Conservation (phyloP, 2,888 invertebrate genomes). For the Leptarthrus brevirostris region DNA sequence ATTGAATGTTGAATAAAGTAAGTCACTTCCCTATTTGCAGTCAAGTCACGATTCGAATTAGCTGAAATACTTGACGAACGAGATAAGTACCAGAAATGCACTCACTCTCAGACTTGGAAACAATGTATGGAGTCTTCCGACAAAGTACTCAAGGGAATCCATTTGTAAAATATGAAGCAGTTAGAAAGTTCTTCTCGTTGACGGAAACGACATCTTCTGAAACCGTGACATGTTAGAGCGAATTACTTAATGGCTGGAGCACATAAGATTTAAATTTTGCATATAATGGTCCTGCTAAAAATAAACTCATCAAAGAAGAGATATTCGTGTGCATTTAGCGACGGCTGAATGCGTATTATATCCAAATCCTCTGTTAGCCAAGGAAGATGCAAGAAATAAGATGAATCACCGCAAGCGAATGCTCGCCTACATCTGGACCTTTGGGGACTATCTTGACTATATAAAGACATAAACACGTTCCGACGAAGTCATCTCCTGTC, state of each 20-base stretch:
- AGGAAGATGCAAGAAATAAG: slow-evolving; percentile 16
- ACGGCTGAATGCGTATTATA: slow-evolving; percentile 43
- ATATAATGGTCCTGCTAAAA: slow-evolving; percentile 22
- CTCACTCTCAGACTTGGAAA: background rate
- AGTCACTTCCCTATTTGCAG: too few species aligned
- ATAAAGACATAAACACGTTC: slow-evolving; percentile 48
- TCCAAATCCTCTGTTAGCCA: slow-evolving; percentile 20
- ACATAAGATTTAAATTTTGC: slow-evolving; percentile 8
- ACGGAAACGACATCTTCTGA: slow-evolving; percentile 2
- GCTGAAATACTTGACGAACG: background rate
- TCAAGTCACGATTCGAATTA: slow-evolving; percentile 42
- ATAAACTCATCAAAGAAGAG: slow-evolving; percentile 35
- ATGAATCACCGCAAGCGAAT: slow-evolving; percentile 37
- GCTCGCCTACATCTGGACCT: slow-evolving; percentile 45
- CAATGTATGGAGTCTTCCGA: background rate
- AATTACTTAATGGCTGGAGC: slow-evolving; percentile 33
- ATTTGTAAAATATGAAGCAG: background rate
- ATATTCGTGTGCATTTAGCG: slow-evolving; percentile 26
- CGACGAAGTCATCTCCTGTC: slow-evolving; percentile 45
- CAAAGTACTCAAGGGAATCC: background rate
- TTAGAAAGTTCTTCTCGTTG: slow-evolving; percentile 24
- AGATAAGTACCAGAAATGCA: background rate
- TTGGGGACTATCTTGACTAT: slow-evolving; percentile 32
- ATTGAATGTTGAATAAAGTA: too few species aligned
- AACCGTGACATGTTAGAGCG: slow-evolving; percentile 17